These are phyloP conservation scores for Dysmachus trigonus DNA, from an alignment of 2,888 invertebrate species.

Conservation along the genomic window DNA sequence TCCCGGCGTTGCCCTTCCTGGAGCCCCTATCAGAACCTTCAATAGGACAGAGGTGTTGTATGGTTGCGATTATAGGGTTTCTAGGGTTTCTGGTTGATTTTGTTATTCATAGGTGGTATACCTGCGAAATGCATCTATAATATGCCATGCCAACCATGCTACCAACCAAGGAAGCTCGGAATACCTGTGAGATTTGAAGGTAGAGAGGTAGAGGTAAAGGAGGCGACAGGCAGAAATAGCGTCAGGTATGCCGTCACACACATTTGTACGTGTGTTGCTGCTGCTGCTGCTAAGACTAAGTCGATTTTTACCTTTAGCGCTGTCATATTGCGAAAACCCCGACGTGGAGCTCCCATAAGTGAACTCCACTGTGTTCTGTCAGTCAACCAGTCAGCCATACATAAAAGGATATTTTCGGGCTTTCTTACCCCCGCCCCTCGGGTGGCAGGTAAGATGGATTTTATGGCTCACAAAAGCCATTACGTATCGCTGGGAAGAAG, in stretches of 20 bases:
- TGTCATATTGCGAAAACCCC: background rate
- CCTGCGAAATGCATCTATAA: slow-evolving; percentile 30
- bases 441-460: background rate
- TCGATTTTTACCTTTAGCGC: background rate
- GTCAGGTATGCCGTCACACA: background rate
- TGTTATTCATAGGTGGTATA: slow-evolving; percentile 28
- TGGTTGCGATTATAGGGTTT: background rate
- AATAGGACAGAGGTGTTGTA: background rate
- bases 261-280: too few species aligned
- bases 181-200: background rate
- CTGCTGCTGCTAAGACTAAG: background rate
- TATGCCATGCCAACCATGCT: background rate
- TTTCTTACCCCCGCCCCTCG: background rate
- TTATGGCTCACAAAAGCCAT: background rate
- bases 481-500: background rate
- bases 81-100: slow-evolving; percentile 16
- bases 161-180: background rate
- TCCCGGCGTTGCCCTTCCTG: background rate
- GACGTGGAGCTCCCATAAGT: background rate
- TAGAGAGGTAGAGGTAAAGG: background rate
- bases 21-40: background rate
- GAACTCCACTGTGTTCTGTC: background rate
- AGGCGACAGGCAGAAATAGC: background rate
- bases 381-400: slow-evolving; percentile 1
- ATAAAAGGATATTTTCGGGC: background rate